phyloP scores from a whole-genome alignment of 2,113 vertebrate genomes.

The Dolichotis patagonum region DNA sequence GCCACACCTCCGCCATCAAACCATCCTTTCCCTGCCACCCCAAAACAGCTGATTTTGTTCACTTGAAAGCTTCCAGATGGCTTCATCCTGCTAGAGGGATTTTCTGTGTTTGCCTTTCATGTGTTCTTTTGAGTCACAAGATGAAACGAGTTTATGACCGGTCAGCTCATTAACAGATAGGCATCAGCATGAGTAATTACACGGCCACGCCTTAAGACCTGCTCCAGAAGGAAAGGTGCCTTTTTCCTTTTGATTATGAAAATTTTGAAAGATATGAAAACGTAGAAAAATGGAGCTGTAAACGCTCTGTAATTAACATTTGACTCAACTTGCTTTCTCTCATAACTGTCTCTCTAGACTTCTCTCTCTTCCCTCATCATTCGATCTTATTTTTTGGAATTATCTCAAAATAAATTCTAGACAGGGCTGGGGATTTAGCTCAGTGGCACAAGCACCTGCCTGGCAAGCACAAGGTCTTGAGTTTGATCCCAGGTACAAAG shows the following conservation, averaged over 20 bases:
- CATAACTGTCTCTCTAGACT: neutral
- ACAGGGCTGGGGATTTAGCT: too few relatives aligned
- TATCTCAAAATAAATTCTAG: neutral
- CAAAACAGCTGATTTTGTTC: neutral
- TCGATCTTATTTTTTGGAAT: neutral
- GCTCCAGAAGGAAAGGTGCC: neutral
- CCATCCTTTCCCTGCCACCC: neutral
- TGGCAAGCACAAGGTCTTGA: too few relatives aligned
- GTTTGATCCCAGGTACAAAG: too few relatives aligned
- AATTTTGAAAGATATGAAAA: conserved; percentile 4
- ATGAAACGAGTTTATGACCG: conserved; percentile 17
- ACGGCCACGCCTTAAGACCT: neutral
- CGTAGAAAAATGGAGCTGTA: neutral
- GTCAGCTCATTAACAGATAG: neutral
- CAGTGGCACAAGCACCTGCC: too few relatives aligned
- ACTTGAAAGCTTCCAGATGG: neutral
- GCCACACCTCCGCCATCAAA: neutral
- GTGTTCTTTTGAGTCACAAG: neutral
- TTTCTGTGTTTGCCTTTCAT: neutral
- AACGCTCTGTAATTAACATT: neutral
- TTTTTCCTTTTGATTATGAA: neutral
- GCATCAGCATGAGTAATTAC: neutral
- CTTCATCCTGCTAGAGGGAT: neutral
- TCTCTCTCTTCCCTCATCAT: neutral
- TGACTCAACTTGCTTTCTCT: neutral